Base-by-base conservation (phyloP, 1,140 invertebrate genomes). In the Pogonomyrmex barbatus region DNA sequence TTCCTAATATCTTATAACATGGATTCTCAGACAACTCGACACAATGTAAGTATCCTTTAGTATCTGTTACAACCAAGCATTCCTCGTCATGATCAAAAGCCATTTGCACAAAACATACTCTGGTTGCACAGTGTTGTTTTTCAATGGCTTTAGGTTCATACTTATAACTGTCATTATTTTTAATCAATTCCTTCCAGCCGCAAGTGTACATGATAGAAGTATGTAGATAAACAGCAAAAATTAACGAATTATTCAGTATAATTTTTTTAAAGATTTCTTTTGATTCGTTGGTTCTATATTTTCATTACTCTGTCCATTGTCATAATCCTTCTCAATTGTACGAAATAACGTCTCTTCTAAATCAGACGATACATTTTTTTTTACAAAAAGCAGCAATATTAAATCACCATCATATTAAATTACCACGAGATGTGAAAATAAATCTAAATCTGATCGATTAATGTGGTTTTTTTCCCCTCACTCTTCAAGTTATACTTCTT, bases 21-120 rank as follows among this genome's bases (percentile, higher is more conserved):
- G 92, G 90, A 45, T 87, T 65, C 14, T 79, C 77, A 0, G 58
- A 33, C 6, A 94, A 62, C 45, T 94, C 92, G 4, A 95, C 50
- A 1, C 90, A 86, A 73, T 94, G 93, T 50, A 89, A 87, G 62
- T 91, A 82, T 47, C 94, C 94, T 83, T 90, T 91, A 14, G 79
- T 90, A 70, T 95, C 94, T 4, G 89, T 76, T 2, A 82, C 85
- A 50, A 93, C 67, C 4, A 94, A 84, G 10, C 65, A 62, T 82
- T 95, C 92, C 2, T 92, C 92, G 0, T 86, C 42, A 0, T 73
- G 75, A 84, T 93, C 89, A 75, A 95, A 95, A 17, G 93, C 91
- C 14, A 92, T 33, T 17, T 94, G 92, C 0, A 83, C 50, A 62
- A 95, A 92, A 78, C 90, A 91, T 12, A 87, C 36, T 47, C 70